Evolutionary conservation across 2,888 invertebrate species (phyloP).

Genomic region (Apoda limacodes): DNA sequence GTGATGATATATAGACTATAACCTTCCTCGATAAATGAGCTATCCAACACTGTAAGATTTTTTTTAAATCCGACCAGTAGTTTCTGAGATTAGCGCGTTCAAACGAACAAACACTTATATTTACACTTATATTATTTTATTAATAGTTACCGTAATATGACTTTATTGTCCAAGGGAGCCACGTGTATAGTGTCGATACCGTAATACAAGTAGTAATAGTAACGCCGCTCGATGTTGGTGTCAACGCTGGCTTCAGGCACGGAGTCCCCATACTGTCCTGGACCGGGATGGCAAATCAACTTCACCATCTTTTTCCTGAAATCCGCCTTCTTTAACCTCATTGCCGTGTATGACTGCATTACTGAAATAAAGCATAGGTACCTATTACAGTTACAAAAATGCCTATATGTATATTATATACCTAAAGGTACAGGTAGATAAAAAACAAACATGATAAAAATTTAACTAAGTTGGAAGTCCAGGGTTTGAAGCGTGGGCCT

Average conservation of each 20-base stretch:
- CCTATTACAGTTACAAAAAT: neutral
- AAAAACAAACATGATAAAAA: too few species aligned
- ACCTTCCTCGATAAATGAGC: too few species aligned
- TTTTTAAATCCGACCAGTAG: too few species aligned
- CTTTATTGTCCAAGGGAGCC: conserved; percentile 81
- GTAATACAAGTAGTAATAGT: conserved; percentile 91
- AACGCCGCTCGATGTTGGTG: conserved; percentile 79
- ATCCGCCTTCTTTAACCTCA: conserved; percentile 82
- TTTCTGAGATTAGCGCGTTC: too few species aligned
- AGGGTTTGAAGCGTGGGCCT: too few species aligned
- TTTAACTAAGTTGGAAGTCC: too few species aligned
- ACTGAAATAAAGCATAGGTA: conserved; percentile 32
- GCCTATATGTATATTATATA: too few species aligned
- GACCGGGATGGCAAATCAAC: conserved; percentile 73
- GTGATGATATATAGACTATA: too few species aligned
- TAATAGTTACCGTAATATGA: conserved; percentile 76
- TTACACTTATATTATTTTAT: too few species aligned
- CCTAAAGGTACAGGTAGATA: too few species aligned
- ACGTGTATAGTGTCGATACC: conserved; percentile 93
- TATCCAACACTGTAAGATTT: too few species aligned
- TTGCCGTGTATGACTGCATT: conserved; percentile 74
- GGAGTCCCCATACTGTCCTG: conserved; percentile 43
- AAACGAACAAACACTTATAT: too few species aligned
- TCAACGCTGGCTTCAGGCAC: conserved; percentile 72
- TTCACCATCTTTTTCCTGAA: conserved; percentile 84